Evolutionary conservation across 2,113 vertebrate species (phyloP), one percentile per base, ranked within the genome.

Genomic region (Centrocercus urophasianus): DNA sequence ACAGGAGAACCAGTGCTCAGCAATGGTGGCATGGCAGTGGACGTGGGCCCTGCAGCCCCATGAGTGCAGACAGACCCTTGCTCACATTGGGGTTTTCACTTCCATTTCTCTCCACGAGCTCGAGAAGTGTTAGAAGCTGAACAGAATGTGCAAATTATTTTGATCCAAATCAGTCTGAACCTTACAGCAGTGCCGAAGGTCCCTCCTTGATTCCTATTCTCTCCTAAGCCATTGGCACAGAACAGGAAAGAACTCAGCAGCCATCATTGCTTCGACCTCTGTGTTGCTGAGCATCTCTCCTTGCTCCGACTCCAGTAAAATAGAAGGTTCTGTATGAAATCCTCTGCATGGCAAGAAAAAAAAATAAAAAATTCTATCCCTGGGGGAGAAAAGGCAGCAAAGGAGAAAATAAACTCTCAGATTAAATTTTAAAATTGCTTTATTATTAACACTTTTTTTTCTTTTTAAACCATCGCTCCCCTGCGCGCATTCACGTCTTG

Each of bases 361-460:
- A 52, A 71, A 13, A 25, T 57, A 75, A 79, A 88, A 28, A 54
- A 16, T 15, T 84, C 83, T 76, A 40, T 80, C 76, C 94, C 91
- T 89, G 21, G 82, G 86, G 83, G 91, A 83, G 76, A 75, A 86
- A 67, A 91, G 57, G 79, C 89, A 97, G 89, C 88, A 96, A 90
- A 95, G 88, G 82, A 84, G 86, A 81, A 96, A 95, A 96, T 91
- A 94, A 93, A 95, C 83, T 91, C 93, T 57, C 83, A 78, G 86
- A 95, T 95, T 95, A 96, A 93, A 92, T 91, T 95, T 89, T 73
- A 84, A 89, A 95, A 91, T 93, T 88, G 89, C 89, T 95, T 94
- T 96, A 90, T 96, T 92, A 95, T 96, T 92, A 95, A 90, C 83
- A 88, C 60, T 85, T 87, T 65, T 34, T 73, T 65, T 45, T 65